These are phyloP conservation scores for Hypena proboscidalis DNA, from an alignment of 2,888 invertebrate species.

Conservation along the genomic window DNA sequence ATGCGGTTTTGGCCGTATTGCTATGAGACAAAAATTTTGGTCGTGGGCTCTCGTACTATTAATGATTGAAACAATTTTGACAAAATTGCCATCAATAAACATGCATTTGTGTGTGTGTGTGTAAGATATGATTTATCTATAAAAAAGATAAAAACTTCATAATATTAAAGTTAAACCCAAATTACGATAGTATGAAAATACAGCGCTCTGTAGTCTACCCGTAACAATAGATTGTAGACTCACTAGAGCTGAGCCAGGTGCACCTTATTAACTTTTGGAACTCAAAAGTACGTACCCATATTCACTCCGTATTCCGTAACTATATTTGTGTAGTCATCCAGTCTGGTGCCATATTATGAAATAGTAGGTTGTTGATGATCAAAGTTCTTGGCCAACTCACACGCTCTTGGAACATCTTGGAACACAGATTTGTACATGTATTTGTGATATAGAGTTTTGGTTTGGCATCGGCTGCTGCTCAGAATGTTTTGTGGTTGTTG, in stretches of 20 bases:
- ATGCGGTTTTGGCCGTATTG: too few relatives aligned
- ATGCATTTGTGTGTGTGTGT: too few relatives aligned
- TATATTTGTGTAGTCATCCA: slow-evolving; percentile 34
- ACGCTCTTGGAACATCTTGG: slow-evolving; percentile 26
- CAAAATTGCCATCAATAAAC: too few relatives aligned
- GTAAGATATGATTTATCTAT: too few relatives aligned
- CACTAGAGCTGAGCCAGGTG: slow-evolving; percentile 41
- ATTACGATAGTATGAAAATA: too few relatives aligned
- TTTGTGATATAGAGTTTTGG: slow-evolving; percentile 28
- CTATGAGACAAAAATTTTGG: too few relatives aligned
- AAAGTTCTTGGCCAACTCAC: slow-evolving; percentile 36
- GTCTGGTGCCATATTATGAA: slow-evolving; percentile 45
- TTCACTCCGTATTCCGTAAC: slow-evolving; percentile 26
- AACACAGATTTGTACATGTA: slow-evolving; percentile 23
- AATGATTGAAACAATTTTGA: too few relatives aligned
- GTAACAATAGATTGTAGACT: slow-evolving; percentile 35
- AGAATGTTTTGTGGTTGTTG: slow-evolving; percentile 2
- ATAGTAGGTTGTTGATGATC: slow-evolving; percentile 47
- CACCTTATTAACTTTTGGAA: slow-evolving; percentile 45
- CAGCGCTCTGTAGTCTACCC: too few relatives aligned
- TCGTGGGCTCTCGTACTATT: too few relatives aligned
- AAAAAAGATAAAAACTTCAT: too few relatives aligned
- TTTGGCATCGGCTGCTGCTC: slow-evolving; percentile 17
- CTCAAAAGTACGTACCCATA: slow-evolving; percentile 42
- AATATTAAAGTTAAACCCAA: too few relatives aligned